These are phyloP conservation scores for Nomada fabriciana DNA, from an alignment of 2,888 invertebrate species.

Conservation along the genomic window DNA sequence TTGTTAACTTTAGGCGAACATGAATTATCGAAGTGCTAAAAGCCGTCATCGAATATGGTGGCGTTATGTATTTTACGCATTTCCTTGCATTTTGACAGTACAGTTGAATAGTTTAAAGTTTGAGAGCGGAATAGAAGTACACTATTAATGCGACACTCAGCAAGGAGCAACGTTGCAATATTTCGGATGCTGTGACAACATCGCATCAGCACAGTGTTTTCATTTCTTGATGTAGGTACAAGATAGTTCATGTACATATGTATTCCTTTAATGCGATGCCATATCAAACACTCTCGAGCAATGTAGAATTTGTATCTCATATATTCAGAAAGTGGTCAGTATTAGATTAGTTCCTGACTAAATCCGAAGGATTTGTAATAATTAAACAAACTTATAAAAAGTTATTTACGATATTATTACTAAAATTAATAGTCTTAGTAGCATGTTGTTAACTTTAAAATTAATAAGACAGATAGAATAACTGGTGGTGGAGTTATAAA, in stretches of 20 bases:
- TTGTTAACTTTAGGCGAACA: background rate
- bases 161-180: slow-evolving; percentile 54
- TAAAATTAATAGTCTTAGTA: too few relatives aligned
- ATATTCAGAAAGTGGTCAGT: background rate
- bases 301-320: background rate
- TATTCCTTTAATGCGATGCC: background rate
- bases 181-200: slow-evolving; percentile 61
- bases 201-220: slow-evolving; percentile 37
- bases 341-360: background rate
- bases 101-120: slow-evolving; percentile 5
- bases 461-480: too few relatives aligned
- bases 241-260: slow-evolving; percentile 7
- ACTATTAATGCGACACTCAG: slow-evolving; percentile 47
- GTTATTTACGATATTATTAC: too few relatives aligned
- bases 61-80: background rate
- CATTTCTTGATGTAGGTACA: slow-evolving; percentile 34
- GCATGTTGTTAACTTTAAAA: too few relatives aligned
- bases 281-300: background rate
- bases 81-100: slow-evolving; percentile 5
- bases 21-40: slow-evolving; percentile 5
- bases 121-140: slow-evolving; percentile 26
- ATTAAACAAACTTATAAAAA: background rate
- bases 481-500: too few relatives aligned
- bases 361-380: background rate
- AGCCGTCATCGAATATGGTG: background rate